Evolutionary conservation across 2,797 vertebrate species (phyloP).

Genomic region (Ctenopoma multispine): DNA sequence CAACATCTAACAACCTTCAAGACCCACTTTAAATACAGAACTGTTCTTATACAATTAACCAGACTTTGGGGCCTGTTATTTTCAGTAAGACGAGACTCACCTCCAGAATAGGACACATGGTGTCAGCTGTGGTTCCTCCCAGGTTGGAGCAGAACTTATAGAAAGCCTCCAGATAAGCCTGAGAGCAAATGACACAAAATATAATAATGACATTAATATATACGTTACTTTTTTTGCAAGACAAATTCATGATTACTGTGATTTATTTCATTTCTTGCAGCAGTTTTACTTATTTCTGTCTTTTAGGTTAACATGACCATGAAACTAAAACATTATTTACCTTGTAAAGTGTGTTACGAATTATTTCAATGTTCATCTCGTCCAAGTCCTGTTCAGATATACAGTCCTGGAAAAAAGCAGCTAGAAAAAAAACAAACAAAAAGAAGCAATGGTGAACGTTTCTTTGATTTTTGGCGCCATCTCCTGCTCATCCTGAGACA

Average conservation of each 20-base stretch:
- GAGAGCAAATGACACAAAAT: constrained; percentile 15
- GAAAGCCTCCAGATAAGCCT: constrained; percentile 98
- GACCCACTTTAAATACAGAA: no score
- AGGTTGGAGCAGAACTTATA: constrained; percentile 96
- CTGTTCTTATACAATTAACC: no score
- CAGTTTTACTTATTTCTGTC: neutral
- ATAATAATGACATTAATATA: no score
- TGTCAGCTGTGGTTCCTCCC: constrained; percentile 95
- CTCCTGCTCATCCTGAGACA: constrained; percentile 8
- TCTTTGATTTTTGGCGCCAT: neutral
- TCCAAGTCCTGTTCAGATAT: constrained; percentile 99
- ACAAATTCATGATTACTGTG: no score
- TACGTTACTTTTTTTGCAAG: no score
- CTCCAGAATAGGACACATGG: constrained; percentile 99
- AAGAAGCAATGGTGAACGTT: neutral
- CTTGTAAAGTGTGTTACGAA: constrained; percentile 98
- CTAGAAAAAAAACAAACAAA: constrained; percentile 79
- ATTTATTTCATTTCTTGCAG: neutral
- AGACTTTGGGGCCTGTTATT: no score
- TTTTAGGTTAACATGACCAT: no score
- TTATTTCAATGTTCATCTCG: constrained; percentile 99
- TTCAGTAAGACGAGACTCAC: constrained; percentile 72
- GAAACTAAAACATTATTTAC: constrained; percentile 79
- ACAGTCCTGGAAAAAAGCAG: constrained; percentile 99
- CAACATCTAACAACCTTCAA: no score